A percentile compares a stretch with the other conserved stretches of the same genome.
phyloP scores from a whole-genome alignment of 92 coral and sea anemone species.

The Palythoa grandis region DNA sequence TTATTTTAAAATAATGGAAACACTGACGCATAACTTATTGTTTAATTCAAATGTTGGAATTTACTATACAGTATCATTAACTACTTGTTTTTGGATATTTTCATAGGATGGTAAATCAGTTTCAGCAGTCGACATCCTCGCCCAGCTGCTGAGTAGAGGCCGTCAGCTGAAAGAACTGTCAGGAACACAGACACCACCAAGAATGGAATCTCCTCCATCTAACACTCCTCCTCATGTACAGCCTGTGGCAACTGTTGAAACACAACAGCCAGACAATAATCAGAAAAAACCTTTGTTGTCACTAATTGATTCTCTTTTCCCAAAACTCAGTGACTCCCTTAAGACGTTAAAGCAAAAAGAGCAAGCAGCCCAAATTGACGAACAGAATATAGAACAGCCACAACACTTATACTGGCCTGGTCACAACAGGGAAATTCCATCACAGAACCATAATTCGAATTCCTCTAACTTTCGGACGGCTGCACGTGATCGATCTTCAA shows the following conservation, averaged over 20 bases:
- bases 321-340: conserved; percentile 81
- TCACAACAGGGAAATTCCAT: background rate
- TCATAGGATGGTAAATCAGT: conserved; percentile 58
- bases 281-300: conserved; percentile 71
- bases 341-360: conserved; percentile 76
- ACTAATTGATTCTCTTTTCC: conserved; percentile 87
- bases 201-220: conserved; percentile 31
- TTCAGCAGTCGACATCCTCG: conserved; percentile 84
- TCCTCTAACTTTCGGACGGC: background rate
- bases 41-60: too few species aligned
- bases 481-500: background rate
- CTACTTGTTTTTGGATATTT: background rate
- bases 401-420: background rate
- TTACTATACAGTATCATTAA: too few species aligned
- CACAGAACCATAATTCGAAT: conserved; percentile 1
- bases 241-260: conserved; percentile 33
- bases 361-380: conserved; percentile 16
- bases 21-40: too few species aligned
- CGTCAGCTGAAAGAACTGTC: conserved; percentile 67
- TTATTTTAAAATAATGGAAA: too few species aligned
- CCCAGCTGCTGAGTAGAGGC: conserved; percentile 85
- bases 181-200: conserved; percentile 47
- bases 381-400: background rate
- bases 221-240: conserved; percentile 54
- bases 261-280: conserved; percentile 48